These are phyloP conservation scores for Pachycephala philippinensis DNA, from an alignment of 2,113 vertebrate genomes.

Conservation along the genomic window DNA sequence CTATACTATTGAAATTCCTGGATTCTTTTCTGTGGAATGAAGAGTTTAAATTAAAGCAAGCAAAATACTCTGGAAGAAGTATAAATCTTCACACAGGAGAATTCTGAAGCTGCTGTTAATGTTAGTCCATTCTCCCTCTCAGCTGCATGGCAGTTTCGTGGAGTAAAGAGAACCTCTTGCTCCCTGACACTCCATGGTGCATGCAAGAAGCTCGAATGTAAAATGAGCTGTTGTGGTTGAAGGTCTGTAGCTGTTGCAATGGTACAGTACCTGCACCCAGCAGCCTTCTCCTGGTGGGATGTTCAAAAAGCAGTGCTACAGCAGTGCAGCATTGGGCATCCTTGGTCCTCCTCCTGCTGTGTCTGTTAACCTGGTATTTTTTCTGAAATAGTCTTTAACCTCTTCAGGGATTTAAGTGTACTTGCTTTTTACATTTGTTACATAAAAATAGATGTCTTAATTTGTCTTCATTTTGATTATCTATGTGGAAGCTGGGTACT, in stretches of 20 bases:
- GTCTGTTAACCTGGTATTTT: background rate
- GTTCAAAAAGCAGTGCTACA: background rate
- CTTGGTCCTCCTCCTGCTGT: background rate
- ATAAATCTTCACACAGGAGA: background rate
- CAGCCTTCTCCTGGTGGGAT: background rate
- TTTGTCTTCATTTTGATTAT: background rate
- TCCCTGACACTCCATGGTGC: background rate
- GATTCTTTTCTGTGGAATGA: background rate
- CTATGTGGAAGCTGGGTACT: background rate
- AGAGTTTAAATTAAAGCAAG: background rate
- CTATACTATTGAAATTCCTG: background rate
- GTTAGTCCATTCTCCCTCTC: background rate
- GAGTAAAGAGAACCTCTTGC: fast-evolving
- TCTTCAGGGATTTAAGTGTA: background rate
- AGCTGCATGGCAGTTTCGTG: background rate
- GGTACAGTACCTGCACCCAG: background rate
- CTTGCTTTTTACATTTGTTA: too few species aligned
- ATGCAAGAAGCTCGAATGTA: fast-evolving
- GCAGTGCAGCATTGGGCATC: background rate
- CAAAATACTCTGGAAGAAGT: background rate
- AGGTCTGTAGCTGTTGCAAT: background rate
- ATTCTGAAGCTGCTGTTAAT: background rate
- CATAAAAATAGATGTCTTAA: fast-evolving
- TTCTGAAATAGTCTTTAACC: background rate
- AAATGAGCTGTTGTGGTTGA: background rate